phyloP scores from a whole-genome alignment of 2,888 invertebrate species.

The Drosophila meridionalis region DNA sequence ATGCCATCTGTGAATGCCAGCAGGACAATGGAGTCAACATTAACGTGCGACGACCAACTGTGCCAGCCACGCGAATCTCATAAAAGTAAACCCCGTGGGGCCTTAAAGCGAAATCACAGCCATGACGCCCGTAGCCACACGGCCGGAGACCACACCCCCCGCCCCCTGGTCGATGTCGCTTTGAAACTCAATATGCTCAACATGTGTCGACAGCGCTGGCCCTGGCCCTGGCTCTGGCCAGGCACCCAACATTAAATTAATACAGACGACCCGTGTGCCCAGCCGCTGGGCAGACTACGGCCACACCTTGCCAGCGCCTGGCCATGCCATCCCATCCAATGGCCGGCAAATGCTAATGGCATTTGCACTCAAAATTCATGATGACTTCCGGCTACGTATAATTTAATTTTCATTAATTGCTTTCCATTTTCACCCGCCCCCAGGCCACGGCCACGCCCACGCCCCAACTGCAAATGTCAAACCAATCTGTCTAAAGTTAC shows the following conservation, averaged over 20 bases:
- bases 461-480: conserved; percentile 6
- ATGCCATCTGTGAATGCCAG: conserved; percentile 68
- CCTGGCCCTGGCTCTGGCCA: background rate
- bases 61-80: conserved; percentile 53
- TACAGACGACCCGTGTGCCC: conserved; percentile 32
- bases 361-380: conserved; percentile 75
- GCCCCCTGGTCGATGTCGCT: conserved; percentile 15
- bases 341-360: conserved; percentile 63
- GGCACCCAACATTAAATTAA: conserved; percentile 44
- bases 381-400: conserved; percentile 70
- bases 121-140: conserved; percentile 19
- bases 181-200: conserved; percentile 73
- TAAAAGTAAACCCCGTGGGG: conserved; percentile 62
- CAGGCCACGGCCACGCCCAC: background rate
- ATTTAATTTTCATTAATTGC: conserved; percentile 77
- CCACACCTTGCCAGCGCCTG: conserved; percentile 11
- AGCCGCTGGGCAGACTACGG: conserved; percentile 21
- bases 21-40: conserved; percentile 37
- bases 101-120: conserved; percentile 66
- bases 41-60: conserved; percentile 40
- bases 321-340: conserved; percentile 2
- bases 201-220: conserved; percentile 53
- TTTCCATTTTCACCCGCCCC: conserved; percentile 45
- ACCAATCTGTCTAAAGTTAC: conserved; percentile 1
- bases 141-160: background rate